Percentiles rank a stretch among this genome's conserved stretches.
Evolutionary conservation across 1,140 invertebrate genomes (phyloP).

Genomic region (Rhopalosiphum padi): DNA sequence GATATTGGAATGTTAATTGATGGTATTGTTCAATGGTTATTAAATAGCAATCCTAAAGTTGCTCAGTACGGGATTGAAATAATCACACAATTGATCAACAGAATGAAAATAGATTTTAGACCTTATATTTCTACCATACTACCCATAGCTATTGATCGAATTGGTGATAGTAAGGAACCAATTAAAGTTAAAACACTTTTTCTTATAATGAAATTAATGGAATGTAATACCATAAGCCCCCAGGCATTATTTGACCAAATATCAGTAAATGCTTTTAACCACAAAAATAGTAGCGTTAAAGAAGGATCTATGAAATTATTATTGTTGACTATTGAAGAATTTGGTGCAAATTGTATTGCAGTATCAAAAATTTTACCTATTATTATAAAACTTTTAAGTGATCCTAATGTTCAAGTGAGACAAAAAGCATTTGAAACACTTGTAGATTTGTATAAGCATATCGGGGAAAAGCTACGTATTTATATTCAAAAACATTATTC

Average conservation of each 20-base stretch:
- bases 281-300: conserved; percentile 86
- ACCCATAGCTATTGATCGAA: conserved; percentile 84
- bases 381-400: conserved; percentile 84
- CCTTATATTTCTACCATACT: conserved; percentile 85
- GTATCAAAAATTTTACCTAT: conserved; percentile 81
- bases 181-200: conserved; percentile 84
- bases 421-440: conserved; percentile 86
- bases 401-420: conserved; percentile 85
- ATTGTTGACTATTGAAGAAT: conserved; percentile 82
- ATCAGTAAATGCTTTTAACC: conserved; percentile 72
- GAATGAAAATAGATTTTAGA: conserved; percentile 86
- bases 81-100: conserved; percentile 81
- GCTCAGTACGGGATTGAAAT: conserved; percentile 77
- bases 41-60: conserved; percentile 89
- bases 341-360: conserved; percentile 81
- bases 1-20: conserved; percentile 87
- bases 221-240: conserved; percentile 79
- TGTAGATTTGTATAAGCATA: conserved; percentile 90
- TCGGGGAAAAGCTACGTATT: conserved; percentile 84
- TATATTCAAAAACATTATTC: conserved; percentile 84
- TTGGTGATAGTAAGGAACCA: conserved; percentile 82
- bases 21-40: conserved; percentile 86
- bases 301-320: conserved; percentile 83
- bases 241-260: conserved; percentile 82
- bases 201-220: conserved; percentile 80